These are phyloP conservation scores for Stenurella melanura DNA, from an alignment of 2,888 invertebrate genomes.

Conservation along the genomic window DNA sequence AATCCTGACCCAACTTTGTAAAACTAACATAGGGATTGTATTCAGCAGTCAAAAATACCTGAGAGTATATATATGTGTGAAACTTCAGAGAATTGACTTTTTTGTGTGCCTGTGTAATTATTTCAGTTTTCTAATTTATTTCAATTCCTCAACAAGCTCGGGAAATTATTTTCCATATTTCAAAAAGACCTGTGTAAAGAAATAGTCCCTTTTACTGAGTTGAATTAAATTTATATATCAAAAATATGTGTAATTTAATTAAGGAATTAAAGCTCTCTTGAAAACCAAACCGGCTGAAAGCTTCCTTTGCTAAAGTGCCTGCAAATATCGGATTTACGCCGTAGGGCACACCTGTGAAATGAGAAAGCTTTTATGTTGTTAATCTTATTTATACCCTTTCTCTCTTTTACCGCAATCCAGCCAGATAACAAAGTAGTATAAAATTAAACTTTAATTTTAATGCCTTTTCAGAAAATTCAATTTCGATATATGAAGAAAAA, in stretches of 20 bases:
- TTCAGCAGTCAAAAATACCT: too few species aligned
- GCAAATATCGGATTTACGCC: conserved; percentile 19
- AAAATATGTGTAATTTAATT: not conserved
- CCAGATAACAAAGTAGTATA: conserved; percentile 14
- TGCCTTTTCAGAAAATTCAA: conserved; percentile 20
- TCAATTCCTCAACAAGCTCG: too few species aligned
- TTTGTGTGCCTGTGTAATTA: too few species aligned
- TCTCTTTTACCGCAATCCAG: conserved; percentile 22
- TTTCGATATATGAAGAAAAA: conserved; percentile 17
- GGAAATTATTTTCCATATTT: too few species aligned
- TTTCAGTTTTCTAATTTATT: too few species aligned
- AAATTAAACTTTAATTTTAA: conserved; percentile 33
- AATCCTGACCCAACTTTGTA: too few species aligned
- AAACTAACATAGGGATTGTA: too few species aligned
- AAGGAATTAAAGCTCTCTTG: not conserved
- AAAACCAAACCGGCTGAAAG: conserved; percentile 18
- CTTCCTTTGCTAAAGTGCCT: conserved; percentile 13
- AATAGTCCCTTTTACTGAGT: too few species aligned
- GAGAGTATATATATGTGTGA: too few species aligned
- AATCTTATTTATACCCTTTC: conserved; percentile 27
- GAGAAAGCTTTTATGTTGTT: conserved; percentile 28
- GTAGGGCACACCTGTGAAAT: conserved; percentile 28
- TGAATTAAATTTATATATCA: not conserved
- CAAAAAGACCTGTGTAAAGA: too few species aligned
- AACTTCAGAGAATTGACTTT: too few species aligned